Conservation (phyloP, 2,888 invertebrate genomes). For the Caradrina kadenii region DNA sequence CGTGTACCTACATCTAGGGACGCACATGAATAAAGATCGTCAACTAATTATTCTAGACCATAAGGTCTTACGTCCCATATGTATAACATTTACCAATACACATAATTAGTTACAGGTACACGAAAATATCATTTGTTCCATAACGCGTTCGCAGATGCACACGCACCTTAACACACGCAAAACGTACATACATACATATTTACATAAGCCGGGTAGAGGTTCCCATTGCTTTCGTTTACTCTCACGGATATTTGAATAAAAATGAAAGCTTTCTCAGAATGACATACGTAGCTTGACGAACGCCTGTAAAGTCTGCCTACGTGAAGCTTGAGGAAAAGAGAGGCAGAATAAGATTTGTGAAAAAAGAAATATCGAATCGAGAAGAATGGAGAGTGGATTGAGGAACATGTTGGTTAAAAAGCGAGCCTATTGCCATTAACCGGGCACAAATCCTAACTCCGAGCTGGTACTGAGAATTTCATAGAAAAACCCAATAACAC, state of each 20-base stretch:
- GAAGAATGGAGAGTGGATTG: too few relatives aligned
- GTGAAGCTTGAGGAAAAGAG: neutral
- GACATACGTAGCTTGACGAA: slow-evolving; percentile 12
- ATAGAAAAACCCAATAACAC: too few relatives aligned
- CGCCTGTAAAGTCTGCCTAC: slow-evolving; percentile 2
- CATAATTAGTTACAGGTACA: neutral
- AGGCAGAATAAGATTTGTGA: too few relatives aligned
- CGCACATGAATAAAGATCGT: neutral
- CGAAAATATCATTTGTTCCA: neutral
- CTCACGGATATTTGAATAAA: slow-evolving; percentile 56
- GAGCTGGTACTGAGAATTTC: too few relatives aligned
- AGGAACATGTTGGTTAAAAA: too few relatives aligned
- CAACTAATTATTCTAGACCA: neutral
- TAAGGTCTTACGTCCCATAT: neutral
- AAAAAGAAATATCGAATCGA: too few relatives aligned
- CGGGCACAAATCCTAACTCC: too few relatives aligned
- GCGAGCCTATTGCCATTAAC: too few relatives aligned
- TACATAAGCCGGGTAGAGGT: slow-evolving; percentile 38
- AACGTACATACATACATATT: slow-evolving; percentile 19
- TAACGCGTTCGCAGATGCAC: neutral
- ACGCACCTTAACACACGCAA: slow-evolving; percentile 1
- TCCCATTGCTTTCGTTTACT: slow-evolving; percentile 56
- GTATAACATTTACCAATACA: neutral
- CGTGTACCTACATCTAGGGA: too few relatives aligned
- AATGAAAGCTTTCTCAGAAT: slow-evolving; percentile 49